These are phyloP conservation scores for Mormyrus iriodes DNA, from an alignment of 2,113 vertebrate genomes.

Conservation along the genomic window DNA sequence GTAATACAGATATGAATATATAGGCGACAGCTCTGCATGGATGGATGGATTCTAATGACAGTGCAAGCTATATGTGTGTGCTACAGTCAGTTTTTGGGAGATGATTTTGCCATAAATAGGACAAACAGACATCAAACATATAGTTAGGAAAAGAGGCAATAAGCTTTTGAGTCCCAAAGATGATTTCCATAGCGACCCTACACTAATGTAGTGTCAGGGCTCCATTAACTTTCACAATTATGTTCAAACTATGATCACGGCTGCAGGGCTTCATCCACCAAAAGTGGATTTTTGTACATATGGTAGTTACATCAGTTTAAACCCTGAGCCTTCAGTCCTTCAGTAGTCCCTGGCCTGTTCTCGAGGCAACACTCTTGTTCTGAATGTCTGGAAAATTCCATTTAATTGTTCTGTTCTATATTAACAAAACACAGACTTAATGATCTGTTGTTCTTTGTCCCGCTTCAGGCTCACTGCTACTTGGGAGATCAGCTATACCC, in stretches of 20 bases:
- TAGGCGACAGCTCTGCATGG: not conserved
- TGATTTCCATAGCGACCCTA: slow-evolving; percentile 37
- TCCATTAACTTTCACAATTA: slow-evolving; percentile 42
- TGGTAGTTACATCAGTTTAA: slow-evolving; percentile 55
- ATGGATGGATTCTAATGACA: not conserved
- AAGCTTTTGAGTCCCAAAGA: slow-evolving; percentile 31
- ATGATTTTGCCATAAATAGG: not conserved
- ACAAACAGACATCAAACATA: slow-evolving; percentile 43
- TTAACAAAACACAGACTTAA: slow-evolving; percentile 56
- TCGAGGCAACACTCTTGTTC: slow-evolving; percentile 41
- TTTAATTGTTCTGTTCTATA: slow-evolving; percentile 46
- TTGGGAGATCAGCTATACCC: slow-evolving; percentile 44
- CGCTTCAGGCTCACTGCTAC: slow-evolving; percentile 51
- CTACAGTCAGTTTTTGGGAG: not conserved
- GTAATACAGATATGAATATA: not conserved
- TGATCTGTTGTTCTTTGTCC: slow-evolving; percentile 39
- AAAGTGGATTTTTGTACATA: slow-evolving; percentile 34
- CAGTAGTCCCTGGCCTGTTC: slow-evolving; percentile 38
- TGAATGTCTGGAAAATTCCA: slow-evolving; percentile 44
- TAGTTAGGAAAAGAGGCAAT: slow-evolving; percentile 36
- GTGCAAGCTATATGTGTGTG: not conserved
- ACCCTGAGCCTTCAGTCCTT: slow-evolving; percentile 46
- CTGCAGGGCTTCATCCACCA: slow-evolving; percentile 25
- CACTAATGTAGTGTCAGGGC: slow-evolving; percentile 39
- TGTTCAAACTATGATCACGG: slow-evolving; percentile 38